These are phyloP conservation scores for Proterorhinus semilunaris DNA, from an alignment of 2,113 vertebrate genomes.

Conservation along the genomic window DNA sequence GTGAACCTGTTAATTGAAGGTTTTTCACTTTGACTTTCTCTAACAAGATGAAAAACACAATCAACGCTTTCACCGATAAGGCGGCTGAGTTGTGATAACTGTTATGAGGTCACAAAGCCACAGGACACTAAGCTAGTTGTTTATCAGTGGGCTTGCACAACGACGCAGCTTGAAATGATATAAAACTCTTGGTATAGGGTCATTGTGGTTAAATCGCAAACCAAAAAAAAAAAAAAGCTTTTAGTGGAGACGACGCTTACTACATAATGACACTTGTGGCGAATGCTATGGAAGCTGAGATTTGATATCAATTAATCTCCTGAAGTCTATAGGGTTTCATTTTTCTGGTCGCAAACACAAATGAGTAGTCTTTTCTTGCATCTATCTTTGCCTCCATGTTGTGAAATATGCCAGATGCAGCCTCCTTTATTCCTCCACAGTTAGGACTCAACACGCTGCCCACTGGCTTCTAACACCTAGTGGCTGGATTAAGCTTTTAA, in stretches of 20 bases:
- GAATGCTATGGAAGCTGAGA: no score
- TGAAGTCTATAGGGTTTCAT: neutral
- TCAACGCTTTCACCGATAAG: constrained; percentile 45
- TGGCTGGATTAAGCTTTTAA: neutral
- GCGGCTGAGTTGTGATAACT: constrained; percentile 24
- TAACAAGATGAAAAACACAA: constrained; percentile 28
- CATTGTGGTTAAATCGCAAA: neutral
- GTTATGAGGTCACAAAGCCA: constrained; percentile 29
- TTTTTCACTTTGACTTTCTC: constrained; percentile 26
- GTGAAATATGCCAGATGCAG: neutral
- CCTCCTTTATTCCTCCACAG: neutral
- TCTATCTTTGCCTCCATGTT: no score
- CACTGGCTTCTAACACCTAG: neutral
- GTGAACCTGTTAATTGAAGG: constrained; percentile 6
- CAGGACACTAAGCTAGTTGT: constrained; percentile 22
- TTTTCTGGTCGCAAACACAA: no score
- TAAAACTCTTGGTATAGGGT: constrained; percentile 12
- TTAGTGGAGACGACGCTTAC: neutral
- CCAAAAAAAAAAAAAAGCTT: constrained; percentile 11
- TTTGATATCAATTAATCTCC: neutral
- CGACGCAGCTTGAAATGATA: constrained; percentile 4
- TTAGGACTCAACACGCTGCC: neutral
- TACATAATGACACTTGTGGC: neutral
- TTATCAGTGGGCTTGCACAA: constrained; percentile 16
- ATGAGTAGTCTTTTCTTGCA: no score